Percentiles rank a stretch among this genome's conserved stretches.
phyloP scores from a whole-genome alignment of 2,888 invertebrate species.

The Archips xylosteana region DNA sequence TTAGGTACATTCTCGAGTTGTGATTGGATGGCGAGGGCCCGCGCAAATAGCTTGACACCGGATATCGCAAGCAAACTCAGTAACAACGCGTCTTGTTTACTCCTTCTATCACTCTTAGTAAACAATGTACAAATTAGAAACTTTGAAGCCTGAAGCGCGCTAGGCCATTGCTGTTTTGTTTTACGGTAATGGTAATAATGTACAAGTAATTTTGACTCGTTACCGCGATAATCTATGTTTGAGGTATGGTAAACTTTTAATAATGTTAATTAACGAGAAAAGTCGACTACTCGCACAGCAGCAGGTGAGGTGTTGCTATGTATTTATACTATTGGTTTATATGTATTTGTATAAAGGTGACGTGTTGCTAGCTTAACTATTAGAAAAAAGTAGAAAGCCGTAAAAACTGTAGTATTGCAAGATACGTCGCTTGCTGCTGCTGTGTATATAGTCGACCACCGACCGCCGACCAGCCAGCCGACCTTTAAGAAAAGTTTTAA shows the following conservation, averaged over 20 bases:
- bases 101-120: slow-evolving; percentile 56
- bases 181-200: neutral
- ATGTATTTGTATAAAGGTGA: too few relatives aligned
- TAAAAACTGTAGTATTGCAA: too few relatives aligned
- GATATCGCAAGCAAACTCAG: slow-evolving; percentile 52
- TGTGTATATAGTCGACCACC: too few relatives aligned
- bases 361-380: too few relatives aligned
- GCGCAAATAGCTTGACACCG: slow-evolving; percentile 56
- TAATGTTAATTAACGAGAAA: too few relatives aligned
- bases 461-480: too few relatives aligned
- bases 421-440: too few relatives aligned
- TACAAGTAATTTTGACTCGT: neutral
- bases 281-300: too few relatives aligned
- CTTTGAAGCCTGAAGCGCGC: slow-evolving; percentile 44
- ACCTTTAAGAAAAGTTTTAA: too few relatives aligned
- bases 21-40: slow-evolving; percentile 49
- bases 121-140: slow-evolving; percentile 59
- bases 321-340: too few relatives aligned
- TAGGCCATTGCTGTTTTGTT: neutral
- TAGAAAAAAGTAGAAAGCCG: too few relatives aligned
- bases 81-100: slow-evolving; percentile 54
- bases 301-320: too few relatives aligned
- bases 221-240: neutral
- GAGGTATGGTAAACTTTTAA: neutral
- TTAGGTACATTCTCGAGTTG: slow-evolving; percentile 41